phyloP scores from a whole-genome alignment of 2,797 vertebrate species.

The Calcarius lapponicus region DNA sequence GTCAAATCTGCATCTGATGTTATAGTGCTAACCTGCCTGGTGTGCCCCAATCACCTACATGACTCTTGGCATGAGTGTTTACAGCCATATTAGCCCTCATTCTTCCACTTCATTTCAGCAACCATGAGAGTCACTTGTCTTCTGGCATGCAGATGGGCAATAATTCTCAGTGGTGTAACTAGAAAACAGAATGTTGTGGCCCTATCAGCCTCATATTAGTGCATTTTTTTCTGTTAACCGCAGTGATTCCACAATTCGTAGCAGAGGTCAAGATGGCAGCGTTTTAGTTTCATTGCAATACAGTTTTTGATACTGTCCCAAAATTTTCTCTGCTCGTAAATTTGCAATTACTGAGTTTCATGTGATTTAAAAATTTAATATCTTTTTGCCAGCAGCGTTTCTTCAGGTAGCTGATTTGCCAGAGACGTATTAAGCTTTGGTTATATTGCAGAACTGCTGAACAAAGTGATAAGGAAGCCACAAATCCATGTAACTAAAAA shows the following conservation, averaged over 20 bases:
- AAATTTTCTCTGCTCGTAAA: background rate
- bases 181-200: background rate
- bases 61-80: background rate
- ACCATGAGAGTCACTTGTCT: background rate
- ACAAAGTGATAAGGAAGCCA: background rate
- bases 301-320: background rate
- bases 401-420: background rate
- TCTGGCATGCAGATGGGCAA: background rate
- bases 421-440: background rate
- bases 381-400: background rate
- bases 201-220: background rate
- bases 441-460: background rate
- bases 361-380: background rate
- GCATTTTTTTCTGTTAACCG: background rate
- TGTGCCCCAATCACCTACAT: background rate
- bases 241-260: background rate
- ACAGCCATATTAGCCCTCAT: background rate
- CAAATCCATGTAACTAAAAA: background rate
- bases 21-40: background rate
- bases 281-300: background rate
- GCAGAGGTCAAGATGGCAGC: background rate
- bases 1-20: background rate
- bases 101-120: conserved; percentile 18
- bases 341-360: background rate
- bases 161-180: background rate